Evolutionary conservation across 1,140 invertebrate species (phyloP).

Genomic region (Papilio dardanus): DNA sequence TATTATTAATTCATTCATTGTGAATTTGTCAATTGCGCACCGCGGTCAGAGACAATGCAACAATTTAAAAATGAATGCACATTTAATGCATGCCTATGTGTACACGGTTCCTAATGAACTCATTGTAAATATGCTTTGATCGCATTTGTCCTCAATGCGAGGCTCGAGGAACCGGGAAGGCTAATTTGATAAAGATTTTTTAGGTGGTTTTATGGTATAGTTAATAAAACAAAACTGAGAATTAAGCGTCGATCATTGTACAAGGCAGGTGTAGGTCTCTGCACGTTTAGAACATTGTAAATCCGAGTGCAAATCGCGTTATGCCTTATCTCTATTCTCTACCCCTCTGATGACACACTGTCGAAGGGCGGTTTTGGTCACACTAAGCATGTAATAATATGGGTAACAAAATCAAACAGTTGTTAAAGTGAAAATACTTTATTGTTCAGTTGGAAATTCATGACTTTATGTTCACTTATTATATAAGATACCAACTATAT

Average conservation of each 20-base stretch:
- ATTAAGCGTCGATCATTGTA: too few relatives aligned
- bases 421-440: background rate
- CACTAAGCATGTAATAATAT: background rate
- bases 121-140: background rate
- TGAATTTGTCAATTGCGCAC: slow-evolving; percentile 8
- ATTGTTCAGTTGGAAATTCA: background rate
- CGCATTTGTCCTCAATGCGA: background rate
- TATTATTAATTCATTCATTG: background rate
- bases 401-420: background rate
- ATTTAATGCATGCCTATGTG: background rate
- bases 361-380: too few relatives aligned
- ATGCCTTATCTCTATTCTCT: too few relatives aligned
- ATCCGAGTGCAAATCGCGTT: too few relatives aligned
- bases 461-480: background rate
- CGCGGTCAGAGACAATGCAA: background rate
- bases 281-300: too few relatives aligned
- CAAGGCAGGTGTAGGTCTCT: too few relatives aligned
- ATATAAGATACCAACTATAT: background rate
- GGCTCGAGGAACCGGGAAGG: background rate
- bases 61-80: background rate
- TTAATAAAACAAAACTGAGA: background rate
- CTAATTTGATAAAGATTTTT: too few relatives aligned
- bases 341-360: background rate
- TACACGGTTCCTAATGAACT: background rate
- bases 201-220: too few relatives aligned